phyloP scores from a whole-genome alignment of 2,888 invertebrate species.

The Arge pagana region DNA sequence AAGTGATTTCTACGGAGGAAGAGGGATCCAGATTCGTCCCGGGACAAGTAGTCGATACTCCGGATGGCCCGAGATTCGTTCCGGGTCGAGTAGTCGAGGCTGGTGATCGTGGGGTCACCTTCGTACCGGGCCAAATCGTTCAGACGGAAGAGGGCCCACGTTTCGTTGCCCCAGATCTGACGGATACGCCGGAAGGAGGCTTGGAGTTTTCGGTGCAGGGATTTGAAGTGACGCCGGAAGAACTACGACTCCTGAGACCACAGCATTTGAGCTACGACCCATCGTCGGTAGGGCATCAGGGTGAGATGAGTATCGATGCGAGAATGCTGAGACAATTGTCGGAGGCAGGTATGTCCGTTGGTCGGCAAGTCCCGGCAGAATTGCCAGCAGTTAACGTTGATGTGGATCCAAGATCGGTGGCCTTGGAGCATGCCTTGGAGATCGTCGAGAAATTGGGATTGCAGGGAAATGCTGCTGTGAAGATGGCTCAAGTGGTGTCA shows the following conservation, averaged over 20 bases:
- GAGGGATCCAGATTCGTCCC: slow-evolving; percentile 63
- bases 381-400: slow-evolving; percentile 67
- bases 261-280: slow-evolving; percentile 50
- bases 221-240: slow-evolving; percentile 63
- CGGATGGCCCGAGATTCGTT: slow-evolving; percentile 69
- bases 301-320: slow-evolving; percentile 68
- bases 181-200: slow-evolving; percentile 68
- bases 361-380: slow-evolving; percentile 66
- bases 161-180: slow-evolving; percentile 72
- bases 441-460: slow-evolving; percentile 54
- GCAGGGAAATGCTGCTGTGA: slow-evolving; percentile 53
- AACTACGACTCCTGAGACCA: slow-evolving; percentile 56
- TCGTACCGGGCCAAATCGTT: slow-evolving; percentile 61
- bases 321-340: slow-evolving; percentile 70
- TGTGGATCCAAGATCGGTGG: slow-evolving; percentile 53
- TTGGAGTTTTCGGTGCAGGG: slow-evolving; percentile 74
- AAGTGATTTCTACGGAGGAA: slow-evolving; percentile 69
- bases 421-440: slow-evolving; percentile 49
- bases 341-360: slow-evolving; percentile 72
- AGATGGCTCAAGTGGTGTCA: slow-evolving; percentile 58
- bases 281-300: slow-evolving; percentile 51
- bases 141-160: slow-evolving; percentile 63
- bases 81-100: slow-evolving; percentile 61
- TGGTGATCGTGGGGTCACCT: slow-evolving; percentile 57
- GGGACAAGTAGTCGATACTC: slow-evolving; percentile 74